phyloP scores from a whole-genome alignment of 1,140 invertebrate genomes.

The Anoplophora glabripennis region DNA sequence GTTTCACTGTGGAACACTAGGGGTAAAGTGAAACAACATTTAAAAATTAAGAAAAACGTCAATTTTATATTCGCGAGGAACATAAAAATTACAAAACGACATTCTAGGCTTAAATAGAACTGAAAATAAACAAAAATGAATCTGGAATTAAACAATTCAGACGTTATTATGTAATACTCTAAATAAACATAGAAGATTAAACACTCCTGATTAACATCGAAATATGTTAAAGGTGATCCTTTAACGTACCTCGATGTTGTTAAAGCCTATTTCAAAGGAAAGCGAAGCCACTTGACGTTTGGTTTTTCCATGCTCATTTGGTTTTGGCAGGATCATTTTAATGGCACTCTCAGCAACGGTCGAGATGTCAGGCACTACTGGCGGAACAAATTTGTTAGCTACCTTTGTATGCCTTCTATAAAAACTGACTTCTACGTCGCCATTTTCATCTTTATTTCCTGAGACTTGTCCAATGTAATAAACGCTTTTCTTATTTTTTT shows the following conservation, averaged over 20 bases:
- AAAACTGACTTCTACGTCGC: background rate
- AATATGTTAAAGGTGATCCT: too few species aligned
- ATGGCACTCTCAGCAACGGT: too few species aligned
- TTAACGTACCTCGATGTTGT: too few species aligned
- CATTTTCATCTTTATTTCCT: background rate
- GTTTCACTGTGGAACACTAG: conserved; percentile 6
- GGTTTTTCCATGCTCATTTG: too few species aligned
- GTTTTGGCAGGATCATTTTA: too few species aligned
- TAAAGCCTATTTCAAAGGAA: too few species aligned
- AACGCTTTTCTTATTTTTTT: conserved; percentile 11
- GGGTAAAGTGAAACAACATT: background rate
- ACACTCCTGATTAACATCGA: background rate
- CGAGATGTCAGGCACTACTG: too few species aligned
- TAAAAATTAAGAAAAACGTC: background rate
- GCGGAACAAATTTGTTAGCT: background rate
- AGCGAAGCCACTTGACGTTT: too few species aligned
- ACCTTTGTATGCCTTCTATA: conserved; percentile 4
- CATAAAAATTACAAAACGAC: background rate
- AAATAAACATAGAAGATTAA: background rate
- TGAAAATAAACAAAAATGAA: background rate
- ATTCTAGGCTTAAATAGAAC: background rate
- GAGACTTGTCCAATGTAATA: background rate
- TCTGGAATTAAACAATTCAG: background rate
- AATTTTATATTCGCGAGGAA: background rate
- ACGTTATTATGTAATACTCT: background rate